Percentiles rank a stretch among this genome's conserved stretches.
These are phyloP conservation scores for Chaenocephalus aceratus DNA, from an alignment of 2,113 vertebrate species.

Conservation along the genomic window DNA sequence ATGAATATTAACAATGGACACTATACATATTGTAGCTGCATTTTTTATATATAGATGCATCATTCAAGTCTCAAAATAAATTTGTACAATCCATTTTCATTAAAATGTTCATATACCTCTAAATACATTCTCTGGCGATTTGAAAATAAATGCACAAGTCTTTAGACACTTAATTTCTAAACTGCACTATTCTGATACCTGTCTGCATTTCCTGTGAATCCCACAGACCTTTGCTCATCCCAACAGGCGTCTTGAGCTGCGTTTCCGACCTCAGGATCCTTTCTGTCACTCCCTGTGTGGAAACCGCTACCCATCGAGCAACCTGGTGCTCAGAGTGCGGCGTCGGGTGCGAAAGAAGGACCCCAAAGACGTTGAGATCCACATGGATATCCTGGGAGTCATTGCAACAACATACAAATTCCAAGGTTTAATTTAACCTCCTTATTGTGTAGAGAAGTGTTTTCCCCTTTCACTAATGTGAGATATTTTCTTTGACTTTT, in stretches of 20 bases:
- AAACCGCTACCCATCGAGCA: constrained; percentile 92
- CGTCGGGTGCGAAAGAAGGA: constrained; percentile 79
- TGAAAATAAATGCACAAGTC: too few species aligned
- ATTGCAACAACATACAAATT: constrained; percentile 95
- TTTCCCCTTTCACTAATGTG: neutral
- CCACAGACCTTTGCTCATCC: constrained; percentile 89
- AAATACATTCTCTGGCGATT: too few species aligned
- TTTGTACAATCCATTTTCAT: too few species aligned
- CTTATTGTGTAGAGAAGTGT: neutral
- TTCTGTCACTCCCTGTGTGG: constrained; percentile 94
- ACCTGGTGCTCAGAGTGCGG: constrained; percentile 89
- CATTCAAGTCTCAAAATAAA: too few species aligned
- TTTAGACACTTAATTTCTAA: too few species aligned
- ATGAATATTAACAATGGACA: too few species aligned
- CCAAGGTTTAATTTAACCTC: constrained; percentile 85
- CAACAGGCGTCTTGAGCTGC: constrained; percentile 91
- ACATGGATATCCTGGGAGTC: constrained; percentile 89
- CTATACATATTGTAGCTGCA: too few species aligned
- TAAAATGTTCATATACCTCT: too few species aligned
- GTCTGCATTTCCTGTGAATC: neutral
- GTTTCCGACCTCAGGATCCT: constrained; percentile 93
- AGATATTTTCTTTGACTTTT: neutral
- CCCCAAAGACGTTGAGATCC: constrained; percentile 72
- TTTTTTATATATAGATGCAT: too few species aligned
- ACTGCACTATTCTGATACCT: neutral